phyloP scores from a whole-genome alignment of 2,888 invertebrate species.

The Syrista parreyssii region DNA sequence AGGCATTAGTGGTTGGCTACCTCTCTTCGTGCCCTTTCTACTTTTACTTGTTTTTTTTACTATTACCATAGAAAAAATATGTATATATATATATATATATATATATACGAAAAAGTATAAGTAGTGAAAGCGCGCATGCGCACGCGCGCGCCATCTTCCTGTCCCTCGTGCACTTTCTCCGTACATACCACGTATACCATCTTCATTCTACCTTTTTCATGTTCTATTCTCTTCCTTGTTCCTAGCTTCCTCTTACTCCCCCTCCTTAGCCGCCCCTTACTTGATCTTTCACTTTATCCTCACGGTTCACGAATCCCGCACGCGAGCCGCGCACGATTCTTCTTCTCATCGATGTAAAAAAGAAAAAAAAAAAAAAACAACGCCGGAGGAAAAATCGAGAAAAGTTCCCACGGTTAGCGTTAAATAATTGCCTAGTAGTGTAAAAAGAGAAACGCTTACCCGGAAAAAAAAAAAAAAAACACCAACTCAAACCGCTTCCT shows the following conservation, averaged over 20 bases:
- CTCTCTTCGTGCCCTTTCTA: neutral
- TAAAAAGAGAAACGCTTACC: neutral
- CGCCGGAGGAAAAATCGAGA: neutral
- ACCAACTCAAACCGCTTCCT: neutral
- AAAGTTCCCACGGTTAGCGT: neutral
- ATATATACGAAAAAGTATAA: too few relatives aligned
- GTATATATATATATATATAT: too few relatives aligned
- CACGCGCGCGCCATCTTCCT: neutral
- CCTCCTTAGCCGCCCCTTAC: too few relatives aligned
- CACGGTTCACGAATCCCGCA: neutral
- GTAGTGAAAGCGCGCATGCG: too few relatives aligned
- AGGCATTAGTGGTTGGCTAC: slow-evolving; percentile 30
- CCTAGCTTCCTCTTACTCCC: neutral
- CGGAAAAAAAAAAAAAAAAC: neutral
- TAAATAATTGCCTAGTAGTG: neutral
- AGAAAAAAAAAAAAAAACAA: too few relatives aligned
- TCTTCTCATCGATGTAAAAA: neutral
- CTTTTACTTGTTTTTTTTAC: neutral
- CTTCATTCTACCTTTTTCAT: neutral
- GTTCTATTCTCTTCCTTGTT: neutral
- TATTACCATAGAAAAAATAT: too few relatives aligned
- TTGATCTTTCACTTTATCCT: neutral
- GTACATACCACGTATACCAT: neutral
- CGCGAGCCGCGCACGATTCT: neutral
- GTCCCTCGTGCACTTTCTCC: neutral